Evolutionary conservation across 37 sponge, comb jelly and placozoan species (phyloP), one percentile per base, ranked within the genome.

Genomic region (Aplysina aerophoba): DNA sequence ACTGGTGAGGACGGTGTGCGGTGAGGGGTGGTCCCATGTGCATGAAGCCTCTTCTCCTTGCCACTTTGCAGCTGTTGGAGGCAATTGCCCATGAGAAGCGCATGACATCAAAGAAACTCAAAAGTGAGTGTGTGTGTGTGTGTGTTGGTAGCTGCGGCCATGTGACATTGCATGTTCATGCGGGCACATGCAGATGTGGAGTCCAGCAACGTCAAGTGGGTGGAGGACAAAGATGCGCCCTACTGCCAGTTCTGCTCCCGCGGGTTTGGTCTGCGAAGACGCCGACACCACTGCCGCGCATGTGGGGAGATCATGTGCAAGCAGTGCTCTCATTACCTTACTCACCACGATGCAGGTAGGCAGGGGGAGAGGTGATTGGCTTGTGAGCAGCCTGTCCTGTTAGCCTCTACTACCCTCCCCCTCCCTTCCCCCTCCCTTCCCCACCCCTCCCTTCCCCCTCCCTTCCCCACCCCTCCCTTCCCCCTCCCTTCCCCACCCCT

Each of bases 241-340:
- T 36, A 55, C 21, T 96, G 96, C 73, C 37, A 27, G 59, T 38
- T 57, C 22, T 96, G 96, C 69, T 36, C 81, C 37, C 60, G 44
- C 16, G 31, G 41, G 0, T 96, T 96, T 66, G 71, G 71, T 0
- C 69, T 87, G 56, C 67, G 71, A 36, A 33, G 96, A 28, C 72
- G 87, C 27, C 35, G 83, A 21, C 93, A 96, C 57, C 96, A 92
- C 73, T 96, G 96, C 75, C 86, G 93, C 1, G 68, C 93, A 58
- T 93, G 93, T 87, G 96, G 96, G n/a, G 82, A 71, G 33, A 86
- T 93, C 86, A 96, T 93, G 38, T 96, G 96, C 79, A 88, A 90
- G 41, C 82, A 79, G 36, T 96, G 96, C 81, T 96, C 96, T 17
- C 22, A 60, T 17, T 93, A 93, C 80, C 72, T 93, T 60, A 55